Conservation (phyloP, 2,888 invertebrate genomes). For the Aplocera efformata region DNA sequence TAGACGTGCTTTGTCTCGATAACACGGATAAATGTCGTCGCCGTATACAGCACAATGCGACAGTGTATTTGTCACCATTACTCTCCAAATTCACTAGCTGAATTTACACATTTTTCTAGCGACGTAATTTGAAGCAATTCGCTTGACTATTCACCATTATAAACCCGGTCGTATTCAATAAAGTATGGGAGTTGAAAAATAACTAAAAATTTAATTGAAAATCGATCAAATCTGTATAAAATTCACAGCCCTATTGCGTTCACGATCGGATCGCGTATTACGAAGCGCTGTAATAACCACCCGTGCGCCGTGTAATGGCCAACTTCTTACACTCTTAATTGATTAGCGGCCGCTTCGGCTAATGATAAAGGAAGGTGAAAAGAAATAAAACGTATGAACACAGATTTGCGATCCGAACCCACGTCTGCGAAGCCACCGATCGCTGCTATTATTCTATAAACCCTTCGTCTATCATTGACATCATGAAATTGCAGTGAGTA, state of each 20-base stretch:
- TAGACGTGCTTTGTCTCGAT: conserved; percentile 76
- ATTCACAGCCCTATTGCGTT: conserved; percentile 76
- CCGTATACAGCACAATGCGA: conserved; percentile 71
- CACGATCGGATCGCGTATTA: conserved; percentile 78
- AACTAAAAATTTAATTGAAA: conserved; percentile 65
- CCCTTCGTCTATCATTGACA: conserved; percentile 27
- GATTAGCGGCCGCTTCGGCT: conserved; percentile 79
- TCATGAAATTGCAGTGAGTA: conserved; percentile 38
- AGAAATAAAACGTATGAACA: conserved; percentile 73
- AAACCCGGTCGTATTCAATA: conserved; percentile 23
- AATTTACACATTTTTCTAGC: conserved; percentile 49
- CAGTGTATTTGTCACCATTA: conserved; percentile 70
- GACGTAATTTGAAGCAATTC: conserved; percentile 39
- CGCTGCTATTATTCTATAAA: conserved; percentile 34
- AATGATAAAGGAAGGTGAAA: conserved; percentile 81
- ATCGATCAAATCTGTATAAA: conserved; percentile 70
- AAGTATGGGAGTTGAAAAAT: conserved; percentile 40
- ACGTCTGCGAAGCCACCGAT: conserved; percentile 61
- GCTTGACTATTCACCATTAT: no score
- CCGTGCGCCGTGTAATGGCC: conserved; percentile 76
- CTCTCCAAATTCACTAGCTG: conserved; percentile 66
- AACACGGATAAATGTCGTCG: conserved; percentile 77
- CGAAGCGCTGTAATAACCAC: conserved; percentile 76
- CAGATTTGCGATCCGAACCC: conserved; percentile 69
- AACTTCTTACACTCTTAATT: conserved; percentile 81